Percentiles rank a stretch among this genome's conserved stretches.
Conservation (phyloP, 2,797 vertebrate genomes). For the Vultur gryphus region DNA sequence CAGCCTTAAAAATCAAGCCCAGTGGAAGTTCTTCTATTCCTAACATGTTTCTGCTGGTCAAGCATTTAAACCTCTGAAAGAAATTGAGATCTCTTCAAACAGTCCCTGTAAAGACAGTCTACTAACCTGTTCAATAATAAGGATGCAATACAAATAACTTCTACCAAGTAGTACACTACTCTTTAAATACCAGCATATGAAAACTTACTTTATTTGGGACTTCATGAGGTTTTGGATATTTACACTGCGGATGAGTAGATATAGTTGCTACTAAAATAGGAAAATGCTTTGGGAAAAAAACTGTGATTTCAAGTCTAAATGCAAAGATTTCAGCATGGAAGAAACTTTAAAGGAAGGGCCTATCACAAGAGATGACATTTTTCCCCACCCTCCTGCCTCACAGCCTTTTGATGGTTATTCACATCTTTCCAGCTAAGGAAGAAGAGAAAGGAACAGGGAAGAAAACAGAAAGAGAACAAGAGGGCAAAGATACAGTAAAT, state of each 20-base stretch:
- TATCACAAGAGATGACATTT: neutral
- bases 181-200: neutral
- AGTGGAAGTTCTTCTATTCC: neutral
- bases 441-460: neutral
- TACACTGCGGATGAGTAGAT: neutral
- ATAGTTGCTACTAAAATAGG: neutral
- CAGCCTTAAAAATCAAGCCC: neutral
- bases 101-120: neutral
- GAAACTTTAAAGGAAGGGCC: neutral
- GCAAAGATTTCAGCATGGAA: neutral
- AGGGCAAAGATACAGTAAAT: neutral
- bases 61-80: neutral
- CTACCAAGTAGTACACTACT: neutral
- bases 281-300: neutral
- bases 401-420: neutral
- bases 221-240: neutral
- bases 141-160: neutral
- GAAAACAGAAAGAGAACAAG: neutral
- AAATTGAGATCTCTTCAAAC: neutral
- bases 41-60: neutral
- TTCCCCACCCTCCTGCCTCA: neutral
- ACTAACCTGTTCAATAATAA: neutral
- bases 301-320: neutral
- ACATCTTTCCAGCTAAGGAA: neutral
- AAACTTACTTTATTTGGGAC: neutral